Evolutionary conservation across 2,797 vertebrate species (phyloP), one percentile per base, ranked within the genome.

Genomic region (Pelodytes ibericus): DNA sequence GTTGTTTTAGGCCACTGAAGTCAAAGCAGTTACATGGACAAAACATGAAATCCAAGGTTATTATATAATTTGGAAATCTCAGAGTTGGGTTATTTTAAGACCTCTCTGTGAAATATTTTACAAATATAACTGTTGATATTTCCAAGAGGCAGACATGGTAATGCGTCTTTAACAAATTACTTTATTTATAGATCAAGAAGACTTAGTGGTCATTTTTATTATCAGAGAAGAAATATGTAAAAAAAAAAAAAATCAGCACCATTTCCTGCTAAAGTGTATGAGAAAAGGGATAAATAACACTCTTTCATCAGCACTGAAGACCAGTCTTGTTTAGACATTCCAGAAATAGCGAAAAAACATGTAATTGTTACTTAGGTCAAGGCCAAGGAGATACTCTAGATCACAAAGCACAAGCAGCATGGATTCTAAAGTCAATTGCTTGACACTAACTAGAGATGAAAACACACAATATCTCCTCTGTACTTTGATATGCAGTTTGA

Each of bases 21-120:
- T 39, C 27, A 5, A 16, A 65, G 60, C 30, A 39, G 49, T 53
- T 53, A 53, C n/a, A 53, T 3, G n/a, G 6, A 53, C 49, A 22
- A 53, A 53, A 53, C 18, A 16, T 44, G 49, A 53, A 53, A 53
- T 53, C 7, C 41, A 20, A 24, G 24, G 56, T 29, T 29, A 16
- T 58, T 53, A 53, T 53, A 53, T 53, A 53, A 53, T 20, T 22
- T 53, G 51, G 51, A 24, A 20, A 24, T 44, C 41, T 44, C 41
- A 44, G 15, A 44, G 41, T 16, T 10, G 41, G 41, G 41, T 44
- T 44, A 44, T 53, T 53, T 53, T 53, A 53, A 24, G 22, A 18
- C 49, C 49, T 20, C 20, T 53, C 22, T 18, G 3, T 53, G 7
- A 24, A 53, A 53, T 7, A 53, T 16, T 24, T 24, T 22, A 53